Base-by-base conservation (phyloP, 2,888 invertebrate genomes). In the Dyspetes luteomarginatus region DNA sequence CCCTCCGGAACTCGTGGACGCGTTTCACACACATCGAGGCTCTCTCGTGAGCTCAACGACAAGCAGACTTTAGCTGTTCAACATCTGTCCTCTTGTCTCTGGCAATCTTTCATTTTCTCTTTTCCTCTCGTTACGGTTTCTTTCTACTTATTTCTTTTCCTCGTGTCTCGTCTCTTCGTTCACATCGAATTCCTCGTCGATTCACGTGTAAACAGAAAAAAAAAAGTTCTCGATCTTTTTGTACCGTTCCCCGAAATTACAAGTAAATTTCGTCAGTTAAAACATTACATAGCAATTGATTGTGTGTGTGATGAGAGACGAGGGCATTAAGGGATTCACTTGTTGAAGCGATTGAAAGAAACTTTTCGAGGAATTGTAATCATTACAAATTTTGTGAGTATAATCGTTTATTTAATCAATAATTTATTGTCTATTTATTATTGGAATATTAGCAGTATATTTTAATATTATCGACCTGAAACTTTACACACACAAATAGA, bases 1-100 rank as follows among this genome's bases (percentile, higher is more conserved):
- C 78, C 75, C 73, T 22, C 36, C 72, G 60, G 4, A 30, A 15
- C 50, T 12, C n/a, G 30, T 28, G 17, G 19, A 15, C 26, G 22
- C 19, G 45, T 7, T 7, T 4, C 17, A 17, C 5, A 48, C 5
- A 15, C 48, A 48, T 19, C 15, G 2, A 3, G 15, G 7, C 48
- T 48, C 17, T 17, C 17, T 15, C 36, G 36, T n/a, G 30, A 58
- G 15, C 30, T 24, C 9, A 58, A 58, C 2, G 12, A 17, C 36
- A 19, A n/a, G 58, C 36, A 36, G 36, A 12, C 36, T n/a, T n/a
- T n/a, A n/a, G n/a, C n/a, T 36, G 36, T 36, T 36, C 7, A 36
- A 36, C 36, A 36, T 36, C 36, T 36, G 36, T 36, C 12, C 36
- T 12, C 7, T 7, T 7, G 36, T 7, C 36, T 36, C 36, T n/a